Percentiles rank a stretch among this genome's conserved stretches.
These are phyloP conservation scores for Montifringilla adamsi DNA, from an alignment of 2,113 vertebrate genomes.

Conservation along the genomic window DNA sequence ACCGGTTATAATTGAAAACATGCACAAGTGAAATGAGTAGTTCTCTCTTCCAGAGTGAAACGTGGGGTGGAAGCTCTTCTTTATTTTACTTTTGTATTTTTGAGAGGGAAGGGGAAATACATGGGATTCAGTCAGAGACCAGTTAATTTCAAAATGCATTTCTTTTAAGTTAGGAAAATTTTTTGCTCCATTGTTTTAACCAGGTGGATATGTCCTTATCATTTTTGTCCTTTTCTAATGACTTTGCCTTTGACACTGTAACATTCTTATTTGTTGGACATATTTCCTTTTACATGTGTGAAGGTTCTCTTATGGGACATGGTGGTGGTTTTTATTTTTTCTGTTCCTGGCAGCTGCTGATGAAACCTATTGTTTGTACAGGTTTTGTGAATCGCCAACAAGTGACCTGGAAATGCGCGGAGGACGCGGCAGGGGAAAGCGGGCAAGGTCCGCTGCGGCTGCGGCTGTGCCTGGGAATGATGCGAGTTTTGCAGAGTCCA, in stretches of 20 bases:
- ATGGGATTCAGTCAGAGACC: neutral
- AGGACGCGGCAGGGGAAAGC: conserved; percentile 90
- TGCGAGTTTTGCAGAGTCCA: conserved; percentile 80
- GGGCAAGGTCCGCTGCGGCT: conserved; percentile 83
- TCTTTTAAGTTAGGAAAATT: neutral
- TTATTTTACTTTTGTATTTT: neutral
- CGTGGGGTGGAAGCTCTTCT: neutral
- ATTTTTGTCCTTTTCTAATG: neutral
- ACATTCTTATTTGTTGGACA: neutral
- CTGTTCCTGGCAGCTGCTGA: neutral
- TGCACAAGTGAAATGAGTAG: neutral
- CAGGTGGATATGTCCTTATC: neutral
- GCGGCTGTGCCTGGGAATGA: conserved; percentile 79
- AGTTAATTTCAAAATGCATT: neutral
- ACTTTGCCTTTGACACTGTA: neutral
- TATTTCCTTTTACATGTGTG: neutral
- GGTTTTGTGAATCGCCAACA: conserved; percentile 96
- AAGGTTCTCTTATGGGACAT: neutral
- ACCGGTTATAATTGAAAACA: conserved; percentile 58
- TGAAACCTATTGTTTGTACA: conserved; percentile 61
- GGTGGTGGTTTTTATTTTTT: neutral
- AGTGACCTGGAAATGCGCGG: conserved; percentile 93
- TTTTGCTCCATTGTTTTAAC: neutral
- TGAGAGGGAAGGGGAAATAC: neutral
- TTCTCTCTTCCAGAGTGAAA: neutral